These are phyloP conservation scores for Drosophila nasuta DNA, from an alignment of 1,140 invertebrate species.

Conservation along the genomic window DNA sequence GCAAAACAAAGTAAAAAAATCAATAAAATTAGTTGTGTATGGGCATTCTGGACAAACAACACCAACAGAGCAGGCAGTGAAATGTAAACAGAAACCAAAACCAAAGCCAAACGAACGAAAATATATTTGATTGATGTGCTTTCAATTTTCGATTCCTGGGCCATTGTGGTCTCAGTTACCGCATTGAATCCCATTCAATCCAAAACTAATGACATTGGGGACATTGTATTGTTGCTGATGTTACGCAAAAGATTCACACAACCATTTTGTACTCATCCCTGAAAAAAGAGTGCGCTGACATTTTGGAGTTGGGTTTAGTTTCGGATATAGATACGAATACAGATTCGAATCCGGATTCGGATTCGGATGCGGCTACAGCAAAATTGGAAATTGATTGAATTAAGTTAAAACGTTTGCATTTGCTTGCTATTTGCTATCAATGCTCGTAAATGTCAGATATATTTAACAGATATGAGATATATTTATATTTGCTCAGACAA, in stretches of 20 bases:
- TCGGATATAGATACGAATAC: constrained; percentile 18
- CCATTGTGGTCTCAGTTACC: constrained; percentile 33
- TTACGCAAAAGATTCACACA: constrained; percentile 32
- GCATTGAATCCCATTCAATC: constrained; percentile 34
- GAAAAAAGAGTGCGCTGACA: constrained; percentile 5
- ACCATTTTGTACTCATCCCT: background rate
- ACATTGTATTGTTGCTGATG: constrained; percentile 25
- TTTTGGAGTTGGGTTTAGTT: constrained; percentile 17
- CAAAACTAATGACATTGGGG: constrained; percentile 37
- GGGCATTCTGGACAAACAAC: constrained; percentile 58
- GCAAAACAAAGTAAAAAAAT: constrained; percentile 53
- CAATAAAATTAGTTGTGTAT: constrained; percentile 70
- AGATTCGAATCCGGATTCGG: constrained; percentile 9
- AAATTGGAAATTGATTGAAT: constrained; percentile 50
- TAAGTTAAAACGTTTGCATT: constrained; percentile 17
- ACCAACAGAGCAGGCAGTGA: constrained; percentile 8
- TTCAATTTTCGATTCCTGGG: constrained; percentile 37
- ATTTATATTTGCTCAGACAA: background rate
- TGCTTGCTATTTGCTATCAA: constrained; percentile 22
- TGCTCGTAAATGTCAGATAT: constrained; percentile 50
- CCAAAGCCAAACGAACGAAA: constrained; percentile 5
- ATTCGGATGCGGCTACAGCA: constrained; percentile 37
- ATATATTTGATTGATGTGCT: constrained; percentile 74
- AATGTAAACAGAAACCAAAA: constrained; percentile 67
- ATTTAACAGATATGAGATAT: background rate